phyloP scores from a whole-genome alignment of 2,113 vertebrate genomes.

The Notiomystis cincta region DNA sequence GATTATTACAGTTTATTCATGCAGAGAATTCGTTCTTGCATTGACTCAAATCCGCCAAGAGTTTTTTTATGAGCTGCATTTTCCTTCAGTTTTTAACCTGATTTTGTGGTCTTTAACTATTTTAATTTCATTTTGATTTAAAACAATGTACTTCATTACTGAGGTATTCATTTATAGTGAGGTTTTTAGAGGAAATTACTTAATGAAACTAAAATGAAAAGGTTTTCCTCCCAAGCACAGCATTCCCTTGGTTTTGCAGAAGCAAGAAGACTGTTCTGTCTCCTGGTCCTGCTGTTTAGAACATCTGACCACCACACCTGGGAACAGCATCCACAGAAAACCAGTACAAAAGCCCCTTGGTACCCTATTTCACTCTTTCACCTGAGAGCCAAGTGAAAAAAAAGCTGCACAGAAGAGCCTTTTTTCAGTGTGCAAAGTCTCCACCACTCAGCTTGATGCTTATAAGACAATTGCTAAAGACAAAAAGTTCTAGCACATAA shows the following conservation, averaged over 20 bases:
- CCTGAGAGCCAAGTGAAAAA: neutral
- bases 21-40: neutral
- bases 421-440: neutral
- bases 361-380: neutral
- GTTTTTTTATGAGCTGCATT: neutral
- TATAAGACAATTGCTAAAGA: neutral
- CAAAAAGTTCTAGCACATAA: neutral
- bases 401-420: neutral
- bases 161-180: neutral
- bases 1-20: slow-evolving; percentile 30
- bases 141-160: neutral
- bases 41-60: neutral
- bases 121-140: neutral
- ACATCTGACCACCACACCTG: neutral
- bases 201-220: neutral
- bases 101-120: neutral
- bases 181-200: neutral
- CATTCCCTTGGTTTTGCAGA: neutral
- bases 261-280: neutral
- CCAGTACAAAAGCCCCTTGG: neutral
- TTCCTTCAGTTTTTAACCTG: neutral
- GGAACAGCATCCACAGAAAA: neutral
- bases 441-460: neutral
- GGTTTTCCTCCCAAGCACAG: neutral
- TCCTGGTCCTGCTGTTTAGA: neutral